A percentile compares a stretch with the other conserved stretches of the same genome.
These are phyloP conservation scores for Mesoclemmys tuberculata DNA, from an alignment of 2,113 vertebrate genomes.

Conservation along the genomic window DNA sequence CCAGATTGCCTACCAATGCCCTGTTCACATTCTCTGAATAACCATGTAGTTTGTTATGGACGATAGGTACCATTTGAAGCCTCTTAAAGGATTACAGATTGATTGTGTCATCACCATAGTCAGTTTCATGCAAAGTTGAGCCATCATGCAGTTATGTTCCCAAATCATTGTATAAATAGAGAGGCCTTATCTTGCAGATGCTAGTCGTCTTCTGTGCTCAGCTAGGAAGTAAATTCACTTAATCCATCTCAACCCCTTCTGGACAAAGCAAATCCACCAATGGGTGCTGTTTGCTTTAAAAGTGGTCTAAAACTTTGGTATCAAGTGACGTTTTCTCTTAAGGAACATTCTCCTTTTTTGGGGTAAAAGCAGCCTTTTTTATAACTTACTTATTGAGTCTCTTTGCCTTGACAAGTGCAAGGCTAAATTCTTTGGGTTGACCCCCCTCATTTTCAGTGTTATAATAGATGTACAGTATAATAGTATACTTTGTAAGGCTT, in stretches of 20 bases:
- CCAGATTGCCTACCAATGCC: not conserved
- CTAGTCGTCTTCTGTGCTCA: not conserved
- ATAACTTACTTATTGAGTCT: not conserved
- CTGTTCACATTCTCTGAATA: not conserved
- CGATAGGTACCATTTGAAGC: not conserved
- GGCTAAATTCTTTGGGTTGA: not conserved
- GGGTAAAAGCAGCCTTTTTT: not conserved
- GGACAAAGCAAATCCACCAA: not conserved
- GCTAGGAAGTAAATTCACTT: not conserved
- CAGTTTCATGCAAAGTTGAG: not conserved
- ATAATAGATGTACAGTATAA: not conserved
- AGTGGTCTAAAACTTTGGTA: not conserved
- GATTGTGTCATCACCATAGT: fast-evolving
- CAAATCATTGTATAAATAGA: not conserved
- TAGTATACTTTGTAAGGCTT: not conserved
- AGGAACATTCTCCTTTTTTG: not conserved
- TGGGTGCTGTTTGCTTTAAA: not conserved
- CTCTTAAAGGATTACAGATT: not conserved
- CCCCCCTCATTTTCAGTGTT: not conserved
- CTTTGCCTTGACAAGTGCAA: not conserved
- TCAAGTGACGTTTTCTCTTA: not conserved
- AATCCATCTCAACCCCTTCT: not conserved
- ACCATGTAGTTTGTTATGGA: not conserved
- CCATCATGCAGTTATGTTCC: not conserved
- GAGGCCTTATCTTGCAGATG: not conserved